Conservation (phyloP, 23 tunicate species). For the Ciona savignyi region DNA sequence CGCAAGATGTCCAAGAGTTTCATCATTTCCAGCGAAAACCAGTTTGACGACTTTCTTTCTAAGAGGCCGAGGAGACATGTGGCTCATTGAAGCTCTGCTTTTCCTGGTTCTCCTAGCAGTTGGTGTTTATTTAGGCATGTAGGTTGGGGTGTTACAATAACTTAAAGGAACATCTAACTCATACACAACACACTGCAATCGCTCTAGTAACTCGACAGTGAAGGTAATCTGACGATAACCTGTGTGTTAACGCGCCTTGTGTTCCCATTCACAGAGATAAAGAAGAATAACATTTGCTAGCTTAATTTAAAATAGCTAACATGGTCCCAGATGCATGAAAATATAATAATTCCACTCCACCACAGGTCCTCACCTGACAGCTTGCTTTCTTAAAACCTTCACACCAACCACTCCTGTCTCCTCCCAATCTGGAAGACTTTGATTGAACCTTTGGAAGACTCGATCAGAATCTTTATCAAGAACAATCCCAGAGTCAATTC, state of each 20-base stretch:
- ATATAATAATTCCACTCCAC: not conserved
- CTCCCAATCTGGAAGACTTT: not conserved
- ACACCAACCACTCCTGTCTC: not conserved
- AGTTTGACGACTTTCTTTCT: constrained; percentile 49
- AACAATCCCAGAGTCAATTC: not conserved
- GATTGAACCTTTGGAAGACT: not conserved
- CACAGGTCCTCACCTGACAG: not conserved
- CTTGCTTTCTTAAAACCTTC: not conserved
- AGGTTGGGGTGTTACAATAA: too few species aligned
- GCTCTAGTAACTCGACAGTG: too few species aligned
- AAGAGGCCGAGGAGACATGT: not conserved
- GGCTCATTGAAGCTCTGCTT: not conserved
- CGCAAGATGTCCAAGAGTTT: constrained; percentile 70
- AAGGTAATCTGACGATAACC: too few species aligned
- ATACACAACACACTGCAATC: too few species aligned
- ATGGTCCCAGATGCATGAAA: too few species aligned
- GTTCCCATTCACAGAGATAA: too few species aligned
- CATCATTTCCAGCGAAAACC: constrained; percentile 76
- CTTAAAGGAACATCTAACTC: too few species aligned
- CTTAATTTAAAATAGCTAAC: too few species aligned
- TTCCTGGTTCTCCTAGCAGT: not conserved
- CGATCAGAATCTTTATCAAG: not conserved
- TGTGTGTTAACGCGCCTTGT: too few species aligned
- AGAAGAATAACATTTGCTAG: too few species aligned
- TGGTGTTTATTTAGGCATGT: too few species aligned